These are phyloP conservation scores for Scomber japonicus DNA, from an alignment of 2,113 vertebrate genomes.

Conservation along the genomic window DNA sequence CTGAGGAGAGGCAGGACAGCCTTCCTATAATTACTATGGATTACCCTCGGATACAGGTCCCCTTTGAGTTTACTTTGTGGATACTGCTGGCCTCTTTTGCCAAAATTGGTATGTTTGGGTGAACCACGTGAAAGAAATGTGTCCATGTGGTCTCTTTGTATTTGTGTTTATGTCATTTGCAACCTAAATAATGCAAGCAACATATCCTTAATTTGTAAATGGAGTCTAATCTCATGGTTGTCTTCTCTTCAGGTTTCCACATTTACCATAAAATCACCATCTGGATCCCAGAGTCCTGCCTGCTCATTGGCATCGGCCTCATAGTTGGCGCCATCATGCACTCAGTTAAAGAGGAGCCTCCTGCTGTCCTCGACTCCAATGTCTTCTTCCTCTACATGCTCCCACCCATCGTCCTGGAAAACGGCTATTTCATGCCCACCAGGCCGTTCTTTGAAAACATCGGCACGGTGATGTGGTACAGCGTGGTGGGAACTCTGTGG, in stretches of 20 bases:
- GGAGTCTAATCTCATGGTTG: not conserved
- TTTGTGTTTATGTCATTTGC: not conserved
- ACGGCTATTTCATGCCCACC: conserved; percentile 95
- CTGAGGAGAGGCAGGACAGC: conserved; percentile 67
- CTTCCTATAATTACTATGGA: conserved; percentile 91
- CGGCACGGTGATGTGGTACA: conserved; percentile 95
- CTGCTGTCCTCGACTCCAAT: conserved; percentile 91
- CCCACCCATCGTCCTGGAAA: conserved; percentile 93
- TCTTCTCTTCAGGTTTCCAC: conserved; percentile 88
- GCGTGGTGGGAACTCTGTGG: conserved; percentile 94
- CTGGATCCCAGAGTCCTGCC: conserved; percentile 95
- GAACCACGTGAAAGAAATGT: not conserved
- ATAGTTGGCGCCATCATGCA: conserved; percentile 94
- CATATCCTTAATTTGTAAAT: not conserved
- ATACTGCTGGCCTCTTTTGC: conserved; percentile 93
- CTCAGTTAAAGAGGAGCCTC: conserved; percentile 91
- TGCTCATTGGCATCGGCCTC: conserved; percentile 93
- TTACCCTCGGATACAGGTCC: conserved; percentile 92
- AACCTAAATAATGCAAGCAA: not conserved
- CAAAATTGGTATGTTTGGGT: conserved; percentile 90
- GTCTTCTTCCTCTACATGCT: conserved; percentile 96
- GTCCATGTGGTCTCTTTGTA: not conserved
- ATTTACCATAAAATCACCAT: conserved; percentile 93
- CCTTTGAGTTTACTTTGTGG: conserved; percentile 97
- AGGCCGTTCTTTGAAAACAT: conserved; percentile 94